These are phyloP conservation scores for Melanchra persicariae DNA, from an alignment of 2,888 invertebrate species.

Conservation along the genomic window DNA sequence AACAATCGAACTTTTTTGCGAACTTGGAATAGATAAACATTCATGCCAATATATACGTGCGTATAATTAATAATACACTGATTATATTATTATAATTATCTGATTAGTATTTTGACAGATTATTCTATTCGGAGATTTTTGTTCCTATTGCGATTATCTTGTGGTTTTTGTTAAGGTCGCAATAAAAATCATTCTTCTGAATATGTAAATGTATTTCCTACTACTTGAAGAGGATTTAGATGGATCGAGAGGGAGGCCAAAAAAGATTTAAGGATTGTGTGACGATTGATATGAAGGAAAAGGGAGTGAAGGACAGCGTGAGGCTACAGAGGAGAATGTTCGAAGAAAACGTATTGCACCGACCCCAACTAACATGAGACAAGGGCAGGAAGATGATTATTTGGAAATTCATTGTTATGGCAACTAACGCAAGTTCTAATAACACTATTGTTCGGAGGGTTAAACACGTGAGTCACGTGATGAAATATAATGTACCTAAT, in stretches of 20 bases:
- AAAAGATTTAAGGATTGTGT: not conserved
- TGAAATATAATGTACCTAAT: not conserved
- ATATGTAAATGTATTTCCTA: not conserved
- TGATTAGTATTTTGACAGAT: slow-evolving; percentile 52
- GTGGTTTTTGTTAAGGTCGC: slow-evolving; percentile 10
- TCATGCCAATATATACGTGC: slow-evolving; percentile 28
- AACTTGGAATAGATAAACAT: slow-evolving; percentile 46
- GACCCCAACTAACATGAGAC: too few relatives aligned
- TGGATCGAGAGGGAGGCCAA: too few relatives aligned
- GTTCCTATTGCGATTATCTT: slow-evolving; percentile 21
- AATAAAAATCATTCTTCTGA: not conserved
- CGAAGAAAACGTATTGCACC: not conserved
- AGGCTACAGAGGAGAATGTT: not conserved
- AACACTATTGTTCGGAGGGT: not conserved
- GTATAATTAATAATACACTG: slow-evolving; percentile 45
- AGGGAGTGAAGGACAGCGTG: not conserved
- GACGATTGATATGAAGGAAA: not conserved
- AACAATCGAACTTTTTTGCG: slow-evolving; percentile 45
- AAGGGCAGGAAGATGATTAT: not conserved
- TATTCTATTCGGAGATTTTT: slow-evolving; percentile 7
- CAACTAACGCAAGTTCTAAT: not conserved
- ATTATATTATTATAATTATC: slow-evolving; percentile 58
- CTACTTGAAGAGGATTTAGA: not conserved
- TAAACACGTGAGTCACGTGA: not conserved
- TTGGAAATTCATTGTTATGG: not conserved